Evolutionary conservation across 2,113 vertebrate species (phyloP), one percentile per base, ranked within the genome.

Genomic region (Nothoprocta perdicaria): DNA sequence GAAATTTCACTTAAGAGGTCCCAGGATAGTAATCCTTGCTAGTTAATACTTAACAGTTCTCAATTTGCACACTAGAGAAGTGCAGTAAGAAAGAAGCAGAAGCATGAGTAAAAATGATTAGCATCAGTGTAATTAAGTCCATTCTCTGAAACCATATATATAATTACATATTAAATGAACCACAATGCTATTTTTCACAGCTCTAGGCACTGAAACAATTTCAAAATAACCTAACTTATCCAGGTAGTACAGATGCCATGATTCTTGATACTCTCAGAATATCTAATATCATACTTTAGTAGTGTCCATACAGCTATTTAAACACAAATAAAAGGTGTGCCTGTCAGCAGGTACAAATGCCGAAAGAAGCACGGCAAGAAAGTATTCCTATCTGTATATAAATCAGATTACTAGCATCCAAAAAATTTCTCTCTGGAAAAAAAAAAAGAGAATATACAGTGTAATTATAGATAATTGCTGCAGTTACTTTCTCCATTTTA

Each of bases 221-320:
- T 86, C 69, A 72, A 58, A 90, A 57, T 23, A 84, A 81, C 6
- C 5, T 29, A 81, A 6, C 3, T 78, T 60, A 61, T 31, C 81
- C 43, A 65, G 43, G 43, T 79, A 23, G 15, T 52, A 6, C 26
- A 75, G 13, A 81, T 35, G 10, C 31, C 74, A 23, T 10, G 12
- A 27, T 29, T 80, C 61, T 65, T 3, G 0, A 92, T 61, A 57
- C 41, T 75, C 24, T 78, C 43, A 33, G 46, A 63, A 93, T 75
- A 63, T 63, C 43, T 55, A 68, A 21, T 26, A 18, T 12, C 0
- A 45, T 52, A 33, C 26, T 24, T 62, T 8, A 81, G 38, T 1
- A 41, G 1, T 2, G 52, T 55, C 77, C 38, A 1, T 40, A 60
- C 0, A 0, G 76, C 33, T 21, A 53, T 0, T 2, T 29, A 45